Base-by-base conservation (phyloP, 1,140 invertebrate species). In the Steinernema khuongi region DNA sequence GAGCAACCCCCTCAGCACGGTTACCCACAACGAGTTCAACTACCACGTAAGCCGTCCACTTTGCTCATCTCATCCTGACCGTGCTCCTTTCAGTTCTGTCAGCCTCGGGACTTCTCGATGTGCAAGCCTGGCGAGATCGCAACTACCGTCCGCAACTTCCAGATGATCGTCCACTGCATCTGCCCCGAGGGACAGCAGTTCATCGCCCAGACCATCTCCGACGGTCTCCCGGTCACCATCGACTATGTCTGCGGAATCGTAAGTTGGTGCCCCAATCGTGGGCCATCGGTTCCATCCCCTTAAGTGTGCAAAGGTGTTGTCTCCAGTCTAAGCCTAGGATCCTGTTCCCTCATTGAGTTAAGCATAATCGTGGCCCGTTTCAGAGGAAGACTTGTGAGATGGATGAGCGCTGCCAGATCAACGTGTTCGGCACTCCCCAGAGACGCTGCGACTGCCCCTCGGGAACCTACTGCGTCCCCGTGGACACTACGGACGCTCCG, bases 11-110 rank as follows among this genome's bases (percentile, higher is more conserved):
- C 19, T 7, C 50, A n/a, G 14, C 11, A 60, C 17, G 50, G 72
- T n/a, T 50, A 60, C 29, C 68, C 41, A 50, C 17, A 74, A 74
- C 28, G 73, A 50, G 26, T 70, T 60, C 26, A 67, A 22, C 1
- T 74, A 74, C 70, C 68, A 74, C 28, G 73, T 74, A 18, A 60
- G 50, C 50, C 7, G 26, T 60, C 19, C 7, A 60, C 50, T 7
- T 4, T 60, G 50, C 50, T 14, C 22, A 4, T 14, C 50, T n/a
- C n/a, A n/a, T n/a, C 4, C 22, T 60, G 50, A 14, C 7, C 50
- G 26, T 14, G 7, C 7, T n/a, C 32, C 11, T 70, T 77, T 41
- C 70, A 77, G 76, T 77, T 77, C 41, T 77, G 76, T 29, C n/a
- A 19, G 18, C 41, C 69, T 1, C 69, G 69, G 26, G 30, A 72